Evolutionary conservation across 2,797 vertebrate species (phyloP).

Genomic region (Thripadectes ignobilis): DNA sequence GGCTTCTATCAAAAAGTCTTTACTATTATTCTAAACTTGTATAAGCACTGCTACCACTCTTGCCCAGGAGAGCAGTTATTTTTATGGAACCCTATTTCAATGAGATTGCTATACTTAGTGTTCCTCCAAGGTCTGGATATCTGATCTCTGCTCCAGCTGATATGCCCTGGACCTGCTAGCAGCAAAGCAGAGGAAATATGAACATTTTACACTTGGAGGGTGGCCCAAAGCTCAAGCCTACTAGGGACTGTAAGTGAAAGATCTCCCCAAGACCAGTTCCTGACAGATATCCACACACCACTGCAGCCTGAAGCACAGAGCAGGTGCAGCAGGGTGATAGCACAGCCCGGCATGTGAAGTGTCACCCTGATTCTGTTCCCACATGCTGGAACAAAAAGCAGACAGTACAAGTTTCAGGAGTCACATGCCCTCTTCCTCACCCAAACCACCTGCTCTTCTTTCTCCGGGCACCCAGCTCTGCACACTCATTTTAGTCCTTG

Average conservation of each 20-base stretch:
- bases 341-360: background rate
- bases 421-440: background rate
- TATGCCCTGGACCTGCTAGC: background rate
- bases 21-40: background rate
- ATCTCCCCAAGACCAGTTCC: background rate
- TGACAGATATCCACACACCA: background rate
- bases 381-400: background rate
- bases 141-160: slow-evolving; percentile 18
- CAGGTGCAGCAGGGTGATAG: background rate
- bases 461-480: background rate
- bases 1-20: background rate
- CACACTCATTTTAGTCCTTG: background rate
- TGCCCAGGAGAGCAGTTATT: background rate
- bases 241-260: background rate
- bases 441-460: slow-evolving; percentile 6
- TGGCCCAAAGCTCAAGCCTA: background rate
- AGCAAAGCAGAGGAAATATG: background rate
- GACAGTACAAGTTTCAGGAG: background rate
- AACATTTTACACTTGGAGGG: background rate
- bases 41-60: background rate
- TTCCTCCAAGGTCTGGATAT: background rate
- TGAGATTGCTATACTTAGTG: background rate
- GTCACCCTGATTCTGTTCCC: background rate
- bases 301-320: background rate
- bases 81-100: background rate